Evolutionary conservation across 2,888 invertebrate species (phyloP).

Genomic region (Pristionchus arcanus): DNA sequence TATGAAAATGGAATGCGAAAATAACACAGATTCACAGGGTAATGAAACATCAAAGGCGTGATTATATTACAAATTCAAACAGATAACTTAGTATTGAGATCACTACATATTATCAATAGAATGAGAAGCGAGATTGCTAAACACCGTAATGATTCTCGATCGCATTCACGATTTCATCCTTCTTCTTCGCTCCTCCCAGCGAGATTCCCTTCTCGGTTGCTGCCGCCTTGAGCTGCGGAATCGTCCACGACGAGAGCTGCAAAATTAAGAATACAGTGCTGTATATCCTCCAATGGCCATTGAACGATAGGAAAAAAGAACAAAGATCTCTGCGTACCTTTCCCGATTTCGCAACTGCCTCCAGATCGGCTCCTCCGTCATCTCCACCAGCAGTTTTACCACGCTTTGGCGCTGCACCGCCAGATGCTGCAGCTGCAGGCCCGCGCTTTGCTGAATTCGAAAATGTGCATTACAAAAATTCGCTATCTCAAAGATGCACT

Average conservation of each 20-base stretch:
- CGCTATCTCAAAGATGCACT: too few relatives aligned
- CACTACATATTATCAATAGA: neutral
- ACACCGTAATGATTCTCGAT: conserved; percentile 12
- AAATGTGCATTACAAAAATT: neutral
- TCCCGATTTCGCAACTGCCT: neutral
- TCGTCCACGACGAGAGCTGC: conserved; percentile 15
- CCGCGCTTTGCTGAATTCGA: conserved; percentile 21
- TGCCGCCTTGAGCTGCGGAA: neutral
- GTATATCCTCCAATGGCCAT: too few relatives aligned
- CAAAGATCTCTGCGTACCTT: neutral
- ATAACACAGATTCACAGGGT: too few relatives aligned
- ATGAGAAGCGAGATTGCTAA: neutral
- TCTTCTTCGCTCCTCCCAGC: conserved; percentile 32
- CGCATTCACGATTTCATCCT: neutral
- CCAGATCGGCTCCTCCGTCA: neutral
- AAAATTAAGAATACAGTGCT: neutral
- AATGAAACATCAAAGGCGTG: too few relatives aligned
- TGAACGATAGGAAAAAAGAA: neutral
- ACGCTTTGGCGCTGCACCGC: neutral
- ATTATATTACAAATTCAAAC: too few relatives aligned
- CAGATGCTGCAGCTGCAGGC: neutral
- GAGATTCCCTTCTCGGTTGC: neutral
- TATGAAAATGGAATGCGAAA: too few relatives aligned
- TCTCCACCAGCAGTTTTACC: neutral
- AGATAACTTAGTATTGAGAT: neutral